Evolutionary conservation across 2,113 vertebrate species (phyloP).

Genomic region (Oncorhynchus keta): DNA sequence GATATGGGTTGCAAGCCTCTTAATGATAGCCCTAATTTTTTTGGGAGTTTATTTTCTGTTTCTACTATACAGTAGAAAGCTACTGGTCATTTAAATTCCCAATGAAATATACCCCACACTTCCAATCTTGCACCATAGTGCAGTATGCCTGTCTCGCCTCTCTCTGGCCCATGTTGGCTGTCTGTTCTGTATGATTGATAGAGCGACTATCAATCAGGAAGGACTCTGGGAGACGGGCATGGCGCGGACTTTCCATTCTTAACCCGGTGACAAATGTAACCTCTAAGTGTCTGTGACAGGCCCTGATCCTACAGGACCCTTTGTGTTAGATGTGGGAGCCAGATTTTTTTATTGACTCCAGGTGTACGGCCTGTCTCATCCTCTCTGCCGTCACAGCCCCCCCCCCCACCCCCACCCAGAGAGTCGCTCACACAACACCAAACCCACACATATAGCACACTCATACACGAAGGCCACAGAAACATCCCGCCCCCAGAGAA

Average conservation of each 20-base stretch:
- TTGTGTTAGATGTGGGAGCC: conserved; percentile 39
- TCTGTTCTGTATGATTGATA: conserved; percentile 51
- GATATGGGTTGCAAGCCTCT: too few relatives aligned
- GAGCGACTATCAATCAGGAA: conserved; percentile 9
- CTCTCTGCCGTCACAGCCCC: conserved; percentile 13
- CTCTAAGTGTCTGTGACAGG: conserved; percentile 55
- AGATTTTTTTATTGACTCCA: conserved; percentile 55
- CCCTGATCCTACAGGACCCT: conserved; percentile 59
- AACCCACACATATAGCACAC: conserved; percentile 35
- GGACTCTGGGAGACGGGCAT: background rate
- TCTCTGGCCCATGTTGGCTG: conserved; percentile 31
- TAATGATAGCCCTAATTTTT: too few relatives aligned
- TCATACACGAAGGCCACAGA: conserved; percentile 23
- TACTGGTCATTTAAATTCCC: too few relatives aligned
- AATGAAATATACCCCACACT: too few relatives aligned
- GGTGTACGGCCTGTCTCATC: conserved; percentile 33
- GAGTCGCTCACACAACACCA: conserved; percentile 29
- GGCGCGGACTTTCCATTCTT: conserved; percentile 16
- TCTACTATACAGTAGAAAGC: too few relatives aligned
- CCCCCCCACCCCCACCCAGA: conserved; percentile 3
- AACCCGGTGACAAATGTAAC: conserved; percentile 49
- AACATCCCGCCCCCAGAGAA: conserved; percentile 32
- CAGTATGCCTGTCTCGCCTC: background rate
- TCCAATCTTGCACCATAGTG: conserved; percentile 14
- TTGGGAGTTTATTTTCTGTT: too few relatives aligned